Evolutionary conservation across 2,113 vertebrate species (phyloP), one percentile per base, ranked within the genome.

Genomic region (Platichthys stellatus): DNA sequence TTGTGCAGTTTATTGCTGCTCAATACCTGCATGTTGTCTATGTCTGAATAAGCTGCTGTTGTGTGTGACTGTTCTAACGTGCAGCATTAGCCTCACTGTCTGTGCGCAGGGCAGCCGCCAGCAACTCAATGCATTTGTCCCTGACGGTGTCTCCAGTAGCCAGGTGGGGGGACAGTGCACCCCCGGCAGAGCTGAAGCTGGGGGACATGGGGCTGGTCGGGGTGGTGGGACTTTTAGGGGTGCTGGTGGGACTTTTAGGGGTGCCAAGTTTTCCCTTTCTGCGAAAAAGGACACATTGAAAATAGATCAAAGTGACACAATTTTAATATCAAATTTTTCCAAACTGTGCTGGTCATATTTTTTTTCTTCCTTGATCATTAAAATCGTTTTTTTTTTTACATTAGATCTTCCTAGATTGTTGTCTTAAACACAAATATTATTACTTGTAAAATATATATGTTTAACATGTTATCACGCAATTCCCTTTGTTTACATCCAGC

Each of bases 121-220:
- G 88, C 97, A 99, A 96, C 94, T 97, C 97, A 0, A 98, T 94
- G 90, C 98, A 99, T 81, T 99, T 99, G 93, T 99, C 97, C 81
- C 98, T 90, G 81, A 99, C 85, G 0, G 96, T 95, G 81, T 96
- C 95, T 54, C 98, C 97, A 0, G 97, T 99, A 45, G 95, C 87
- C 5, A 97, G 95, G 78, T 94, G 95, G 54, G 96, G 90, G 0
- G 95, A 82, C 58, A 95, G 80, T 0, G 92, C 84, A n/a, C 89
- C 93, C 26, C 91, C 89, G 61, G 93, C 3, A 86, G 91, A 35
- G 89, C 89, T 88, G 53, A 96, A 96, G n/a, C 92, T 88, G 20
- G 95, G 96, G 0, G 94, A 95, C 47, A 88, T 58, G 20, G 96
- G 96, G 85, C 95, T 97, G 88, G 85, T 95, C 2, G 95, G 95